Evolutionary conservation across 2,797 vertebrate genomes (phyloP), one percentile per base, ranked within the genome.

Genomic region (Anabas testudineus): DNA sequence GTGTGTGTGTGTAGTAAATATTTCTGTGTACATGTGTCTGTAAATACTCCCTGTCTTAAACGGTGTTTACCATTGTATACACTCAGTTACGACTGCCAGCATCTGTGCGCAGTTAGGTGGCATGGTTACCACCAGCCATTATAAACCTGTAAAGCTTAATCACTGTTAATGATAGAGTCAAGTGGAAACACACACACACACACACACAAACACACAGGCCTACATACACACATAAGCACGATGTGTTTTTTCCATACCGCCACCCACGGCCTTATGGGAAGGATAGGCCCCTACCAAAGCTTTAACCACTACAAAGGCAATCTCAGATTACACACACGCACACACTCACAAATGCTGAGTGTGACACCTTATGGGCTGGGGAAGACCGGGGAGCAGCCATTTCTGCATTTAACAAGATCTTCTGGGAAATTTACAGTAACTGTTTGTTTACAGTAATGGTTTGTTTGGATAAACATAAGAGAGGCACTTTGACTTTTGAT

Each of bases 371-470:
- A 89, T 82, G 87, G 83, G 88, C 87, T 7, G 79, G 66, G 81
- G 84, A 89, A 84, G 88, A 91, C 87, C 77, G 53, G 80, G 72
- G 81, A 88, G 89, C 87, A 87, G 87, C 85, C 90, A 90, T 92
- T 92, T 91, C 87, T 91, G 90, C 83, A 73, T 93, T 93, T 93
- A 93, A 93, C 90, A 92, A 93, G 91, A 91, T 92, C 91, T 93
- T 91, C 90, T 91, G 91, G 91, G 91, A 93, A 91, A 93, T 93
- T 91, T 91, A 91, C 90, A 90, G 87, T 89, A 90, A 89, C 88
- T 88, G 87, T 91, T 92, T 93, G 91, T 92, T 92, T 92, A 91
- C 91, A 90, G 90, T 92, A 91, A 93, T 91, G 90, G 90, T 89
- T 92, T 93, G 91, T 93, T 93, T 91, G 91, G 90, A 89, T 90